These are phyloP conservation scores for Spicauda simplicius DNA, from an alignment of 2,888 invertebrate genomes.

Conservation along the genomic window DNA sequence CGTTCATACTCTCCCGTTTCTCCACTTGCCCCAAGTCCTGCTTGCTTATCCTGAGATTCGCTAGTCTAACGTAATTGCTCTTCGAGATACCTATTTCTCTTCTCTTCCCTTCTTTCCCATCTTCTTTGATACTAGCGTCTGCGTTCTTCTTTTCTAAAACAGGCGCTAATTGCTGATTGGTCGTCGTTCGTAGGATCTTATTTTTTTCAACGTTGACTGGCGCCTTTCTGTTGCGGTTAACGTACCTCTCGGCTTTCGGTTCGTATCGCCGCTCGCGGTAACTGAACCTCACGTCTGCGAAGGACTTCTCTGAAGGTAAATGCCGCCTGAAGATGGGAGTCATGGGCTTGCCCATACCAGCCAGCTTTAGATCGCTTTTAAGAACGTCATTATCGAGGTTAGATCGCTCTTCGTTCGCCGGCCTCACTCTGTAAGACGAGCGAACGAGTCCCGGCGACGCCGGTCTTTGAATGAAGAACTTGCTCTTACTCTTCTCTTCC, in stretches of 20 bases:
- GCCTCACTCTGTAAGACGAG: constrained; percentile 63
- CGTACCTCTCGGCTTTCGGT: constrained; percentile 50
- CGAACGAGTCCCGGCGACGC: constrained; percentile 59
- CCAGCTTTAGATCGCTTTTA: constrained; percentile 71
- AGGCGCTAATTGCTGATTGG: constrained; percentile 50
- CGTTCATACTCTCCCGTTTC: constrained; percentile 39
- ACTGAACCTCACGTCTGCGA: constrained; percentile 72
- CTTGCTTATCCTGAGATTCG: constrained; percentile 74
- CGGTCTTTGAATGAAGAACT: constrained; percentile 74
- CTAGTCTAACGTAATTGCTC: constrained; percentile 78
- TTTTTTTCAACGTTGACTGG: constrained; percentile 44
- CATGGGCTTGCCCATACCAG: constrained; percentile 76
- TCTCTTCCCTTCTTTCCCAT: constrained; percentile 49
- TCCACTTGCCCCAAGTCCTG: constrained; percentile 52
- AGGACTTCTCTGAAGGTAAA: constrained; percentile 57
- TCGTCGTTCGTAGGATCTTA: constrained; percentile 49
- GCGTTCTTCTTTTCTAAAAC: constrained; percentile 52
- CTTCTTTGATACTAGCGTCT: constrained; percentile 38
- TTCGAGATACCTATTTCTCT: constrained; percentile 69
- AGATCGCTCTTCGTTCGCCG: constrained; percentile 49
- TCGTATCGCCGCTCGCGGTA: constrained; percentile 62
- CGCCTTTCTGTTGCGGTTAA: constrained; percentile 63
- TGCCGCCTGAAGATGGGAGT: constrained; percentile 76
- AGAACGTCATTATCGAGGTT: constrained; percentile 54
- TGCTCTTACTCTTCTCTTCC: constrained; percentile 69